Evolutionary conservation across 2,888 invertebrate genomes (phyloP), one percentile per base, ranked within the genome.

Genomic region (Drosophila infuscata): DNA sequence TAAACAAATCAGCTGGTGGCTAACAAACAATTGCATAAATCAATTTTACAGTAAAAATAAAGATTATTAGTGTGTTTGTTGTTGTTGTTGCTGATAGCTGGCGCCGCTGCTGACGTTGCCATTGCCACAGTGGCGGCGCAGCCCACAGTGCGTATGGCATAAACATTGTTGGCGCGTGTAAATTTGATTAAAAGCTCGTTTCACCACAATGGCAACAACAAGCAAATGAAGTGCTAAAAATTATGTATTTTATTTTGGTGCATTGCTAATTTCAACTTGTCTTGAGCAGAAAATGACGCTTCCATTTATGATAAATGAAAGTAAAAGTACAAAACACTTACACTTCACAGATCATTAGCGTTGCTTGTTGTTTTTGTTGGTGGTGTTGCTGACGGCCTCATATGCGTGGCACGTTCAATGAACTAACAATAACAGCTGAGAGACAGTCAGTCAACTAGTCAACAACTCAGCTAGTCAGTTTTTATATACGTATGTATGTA

Each of bases 21-120:
- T 62, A 83, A 77, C 89, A 82, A 79, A 85, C 89, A 89, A 88
- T 89, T 88, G 89, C 87, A 88, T 88, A 88, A 88, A 88, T 88
- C 89, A 88, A 89, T 88, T 89, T 88, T 74, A 79, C 88, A 83
- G 78, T 60, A 54, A 67, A 41, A 53, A 53, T 70, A 51, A 73
- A 57, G 8, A 57, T 15, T 57, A 15, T 43, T 43, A 15, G 15
- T 25, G 46, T 46, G 25, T 25, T 25, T 25, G n/a, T 29, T n/a
- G 36, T 20, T 41, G 56, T 41, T 51, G 62, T 38, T 70, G 53
- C 17, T 57, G 56, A 38, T 56, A 38, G 8, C 38, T 56, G 41
- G 56, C 41, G 43, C 57, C 57, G 38, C 29, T 41, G 53, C 43
- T 43, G 65, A 15, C 38, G 75, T 20, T 65, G 70, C 29, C 46